A percentile compares a stretch with the other conserved stretches of the same genome.
Evolutionary conservation across 2,797 vertebrate genomes (phyloP).

Genomic region (Adelosebastes latens): DNA sequence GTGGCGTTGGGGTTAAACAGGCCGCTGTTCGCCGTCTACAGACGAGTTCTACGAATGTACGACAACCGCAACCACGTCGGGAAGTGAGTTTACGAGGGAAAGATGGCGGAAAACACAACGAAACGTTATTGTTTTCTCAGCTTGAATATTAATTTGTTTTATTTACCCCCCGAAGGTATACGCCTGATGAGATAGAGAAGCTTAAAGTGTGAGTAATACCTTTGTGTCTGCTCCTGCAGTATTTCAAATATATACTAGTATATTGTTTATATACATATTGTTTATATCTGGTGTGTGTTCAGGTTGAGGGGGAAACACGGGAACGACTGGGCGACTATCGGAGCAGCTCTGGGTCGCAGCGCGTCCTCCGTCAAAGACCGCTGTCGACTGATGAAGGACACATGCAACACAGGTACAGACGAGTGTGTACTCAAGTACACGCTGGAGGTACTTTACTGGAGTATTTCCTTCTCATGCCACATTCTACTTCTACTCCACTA

Average conservation of each 20-base stretch:
- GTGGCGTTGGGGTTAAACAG: conserved; percentile 96
- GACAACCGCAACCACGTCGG: conserved; percentile 99
- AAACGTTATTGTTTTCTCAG: rapidly evolving
- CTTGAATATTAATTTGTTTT: background rate
- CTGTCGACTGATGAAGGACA: conserved; percentile 98
- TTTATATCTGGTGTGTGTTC: background rate
- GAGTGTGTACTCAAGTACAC: no score
- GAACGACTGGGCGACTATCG: conserved; percentile 98
- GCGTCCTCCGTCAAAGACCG: conserved; percentile 98
- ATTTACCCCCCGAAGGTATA: conserved; percentile 82
- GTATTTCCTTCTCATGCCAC: rapidly evolving
- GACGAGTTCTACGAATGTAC: conserved; percentile 97
- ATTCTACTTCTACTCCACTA: rapidly evolving
- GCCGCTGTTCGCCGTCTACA: conserved; percentile 97
- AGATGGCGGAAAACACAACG: rapidly evolving
- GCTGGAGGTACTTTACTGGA: no score
- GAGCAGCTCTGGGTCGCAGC: conserved; percentile 94
- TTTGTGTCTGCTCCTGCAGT: no score
- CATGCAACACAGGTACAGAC: conserved; percentile 93
- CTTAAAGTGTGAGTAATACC: conserved; percentile 91
- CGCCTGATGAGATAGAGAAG: conserved; percentile 94
- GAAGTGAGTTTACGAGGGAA: conserved; percentile 87
- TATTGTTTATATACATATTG: no score
- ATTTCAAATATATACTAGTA: rapidly evolving
- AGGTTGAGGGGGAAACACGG: conserved; percentile 94